phyloP scores from a whole-genome alignment of 2,797 vertebrate species.

The Molossus molossus region DNA sequence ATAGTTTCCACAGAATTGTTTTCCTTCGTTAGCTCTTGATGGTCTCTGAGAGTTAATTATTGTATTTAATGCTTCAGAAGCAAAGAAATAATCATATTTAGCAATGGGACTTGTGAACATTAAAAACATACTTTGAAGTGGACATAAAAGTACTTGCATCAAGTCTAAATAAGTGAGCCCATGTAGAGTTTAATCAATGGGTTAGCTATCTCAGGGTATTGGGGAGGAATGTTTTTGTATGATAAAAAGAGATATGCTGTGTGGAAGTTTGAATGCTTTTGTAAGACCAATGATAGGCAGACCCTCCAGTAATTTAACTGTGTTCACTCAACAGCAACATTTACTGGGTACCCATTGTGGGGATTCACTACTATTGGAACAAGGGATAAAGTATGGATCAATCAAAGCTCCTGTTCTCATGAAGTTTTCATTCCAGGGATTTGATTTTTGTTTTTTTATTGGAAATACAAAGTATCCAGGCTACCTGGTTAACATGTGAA shows the following conservation, averaged over 20 bases:
- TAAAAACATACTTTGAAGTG: neutral
- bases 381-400: neutral
- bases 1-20: neutral
- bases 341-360: neutral
- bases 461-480: neutral
- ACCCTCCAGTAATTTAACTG: neutral
- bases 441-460: neutral
- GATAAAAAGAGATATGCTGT: neutral
- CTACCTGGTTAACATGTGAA: neutral
- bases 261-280: neutral
- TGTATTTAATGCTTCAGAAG: neutral
- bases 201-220: neutral
- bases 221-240: neutral
- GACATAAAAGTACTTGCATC: neutral
- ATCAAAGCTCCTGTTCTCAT: neutral
- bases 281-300: neutral
- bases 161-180: neutral
- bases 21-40: neutral
- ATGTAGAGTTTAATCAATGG: neutral
- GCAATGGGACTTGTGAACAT: neutral
- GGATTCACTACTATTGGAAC: neutral
- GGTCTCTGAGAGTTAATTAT: neutral
- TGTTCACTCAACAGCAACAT: neutral
- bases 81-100: conserved; percentile 57
- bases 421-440: neutral